A percentile compares a stretch with the other conserved stretches of the same genome.
phyloP scores from a whole-genome alignment of 1,140 invertebrate genomes.

The Apolygus lucorum region DNA sequence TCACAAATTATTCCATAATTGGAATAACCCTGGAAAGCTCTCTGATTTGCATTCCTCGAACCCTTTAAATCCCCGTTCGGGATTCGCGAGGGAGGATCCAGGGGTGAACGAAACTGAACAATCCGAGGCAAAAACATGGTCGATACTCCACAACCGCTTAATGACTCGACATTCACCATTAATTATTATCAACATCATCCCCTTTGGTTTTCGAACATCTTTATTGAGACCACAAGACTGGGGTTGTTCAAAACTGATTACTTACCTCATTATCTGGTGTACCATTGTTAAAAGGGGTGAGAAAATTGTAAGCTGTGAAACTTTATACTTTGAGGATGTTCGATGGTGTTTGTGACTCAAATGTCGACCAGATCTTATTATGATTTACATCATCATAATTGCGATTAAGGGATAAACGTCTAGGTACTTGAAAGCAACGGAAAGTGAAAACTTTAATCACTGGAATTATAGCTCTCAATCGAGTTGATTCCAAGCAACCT shows the following conservation, averaged over 20 bases:
- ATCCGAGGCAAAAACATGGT: not conserved
- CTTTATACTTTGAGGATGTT: too few species aligned
- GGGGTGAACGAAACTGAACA: not conserved
- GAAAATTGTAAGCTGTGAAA: too few species aligned
- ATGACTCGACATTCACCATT: slow-evolving; percentile 13
- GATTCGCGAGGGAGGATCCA: not conserved
- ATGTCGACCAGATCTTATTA: too few species aligned
- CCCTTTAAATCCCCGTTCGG: not conserved
- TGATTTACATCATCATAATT: too few species aligned
- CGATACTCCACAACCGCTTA: not conserved
- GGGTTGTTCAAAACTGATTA: not conserved
- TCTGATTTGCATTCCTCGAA: slow-evolving; percentile 2
- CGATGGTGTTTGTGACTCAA: too few species aligned
- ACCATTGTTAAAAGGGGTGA: too few species aligned
- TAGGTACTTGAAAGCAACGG: too few species aligned
- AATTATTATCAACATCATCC: not conserved
- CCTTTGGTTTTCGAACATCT: not conserved
- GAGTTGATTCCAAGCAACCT: too few species aligned
- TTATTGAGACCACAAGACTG: not conserved
- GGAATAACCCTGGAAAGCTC: slow-evolving; percentile 10
- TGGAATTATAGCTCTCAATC: too few species aligned
- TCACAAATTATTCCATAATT: slow-evolving; percentile 13
- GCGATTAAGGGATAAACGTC: too few species aligned
- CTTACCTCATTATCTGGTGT: not conserved
- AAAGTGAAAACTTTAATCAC: too few species aligned